These are phyloP conservation scores for Orthosia incerta DNA, from an alignment of 2,888 invertebrate genomes.

Conservation along the genomic window DNA sequence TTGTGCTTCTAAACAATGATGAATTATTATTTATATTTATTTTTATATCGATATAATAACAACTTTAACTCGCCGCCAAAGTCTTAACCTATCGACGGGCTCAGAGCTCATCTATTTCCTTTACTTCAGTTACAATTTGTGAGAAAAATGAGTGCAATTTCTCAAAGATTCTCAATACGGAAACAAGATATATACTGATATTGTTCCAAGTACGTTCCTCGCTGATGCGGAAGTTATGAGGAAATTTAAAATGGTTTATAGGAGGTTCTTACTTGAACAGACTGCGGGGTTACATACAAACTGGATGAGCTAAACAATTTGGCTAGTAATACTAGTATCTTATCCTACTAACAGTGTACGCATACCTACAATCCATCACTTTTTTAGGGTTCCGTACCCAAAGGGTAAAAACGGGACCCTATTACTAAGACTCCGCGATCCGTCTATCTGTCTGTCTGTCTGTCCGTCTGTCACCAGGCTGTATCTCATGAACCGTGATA, in stretches of 20 bases:
- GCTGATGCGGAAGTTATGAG: constrained; percentile 27
- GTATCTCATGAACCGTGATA: too few species aligned
- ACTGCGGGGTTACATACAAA: neutral
- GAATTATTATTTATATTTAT: neutral
- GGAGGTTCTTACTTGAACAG: constrained; percentile 12
- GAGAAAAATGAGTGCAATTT: constrained; percentile 57
- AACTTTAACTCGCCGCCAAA: constrained; percentile 17
- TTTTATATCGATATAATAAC: neutral
- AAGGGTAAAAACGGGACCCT: too few species aligned
- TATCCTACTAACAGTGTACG: too few species aligned
- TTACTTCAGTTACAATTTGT: constrained; percentile 50
- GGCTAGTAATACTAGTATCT: neutral
- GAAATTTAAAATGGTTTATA: constrained; percentile 39
- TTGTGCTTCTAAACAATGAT: neutral
- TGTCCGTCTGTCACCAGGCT: too few species aligned
- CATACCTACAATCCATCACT: too few species aligned
- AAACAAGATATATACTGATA: constrained; percentile 52
- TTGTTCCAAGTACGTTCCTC: constrained; percentile 34
- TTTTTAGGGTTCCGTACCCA: too few species aligned
- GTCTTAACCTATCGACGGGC: constrained; percentile 28
- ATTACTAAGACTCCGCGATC: too few species aligned
- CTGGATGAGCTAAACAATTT: neutral
- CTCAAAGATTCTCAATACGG: constrained; percentile 56
- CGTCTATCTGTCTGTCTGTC: too few species aligned
- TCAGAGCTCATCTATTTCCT: constrained; percentile 35